Base-by-base conservation (phyloP, 2,888 invertebrate genomes). In the Malthinus seriepunctatus region DNA sequence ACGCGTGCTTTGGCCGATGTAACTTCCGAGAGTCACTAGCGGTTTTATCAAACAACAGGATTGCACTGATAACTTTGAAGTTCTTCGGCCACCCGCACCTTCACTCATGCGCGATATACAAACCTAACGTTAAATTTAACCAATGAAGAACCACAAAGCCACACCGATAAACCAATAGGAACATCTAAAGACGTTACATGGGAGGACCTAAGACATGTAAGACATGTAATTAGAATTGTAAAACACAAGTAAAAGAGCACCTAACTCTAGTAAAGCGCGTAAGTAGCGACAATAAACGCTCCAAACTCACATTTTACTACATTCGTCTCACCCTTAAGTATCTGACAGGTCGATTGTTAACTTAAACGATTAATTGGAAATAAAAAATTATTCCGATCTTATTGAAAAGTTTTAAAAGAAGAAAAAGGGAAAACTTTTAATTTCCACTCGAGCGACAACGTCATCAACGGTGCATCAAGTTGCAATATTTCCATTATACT, bases 181-280 rank as follows among this genome's bases (percentile, higher is more conserved):
- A 73, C 73, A 74, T 73, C 73, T 76, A 77, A 78, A 77, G 77
- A 77, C 76, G 76, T 74, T 73, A 74, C 75, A 77, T 78, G 78
- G 77, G 77, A 75, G 77, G 77, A 69, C 64, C 76, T 68, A 70
- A 66, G 63, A 71, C 74, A 76, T 76, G 76, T 76, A 78, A 77
- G 76, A 77, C 74, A 73, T 76, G 76, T 77, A 77, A 77, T 77
- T 77, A 77, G 73, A 76, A 76, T 76, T 76, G 75, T 74, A 73
- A 73, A 73, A 74, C 71, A 71, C 64, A 69, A 67, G 71, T 67
- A 67, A 63, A 61, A 57, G 51, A 57, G 57, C 45, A 45, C 32
- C 51, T 49, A 38, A 56, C 48, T 46, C 49, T 38, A 33, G 31
- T 39, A 15, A 14, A 15, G 42, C 51, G 42, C 44, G 44, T 14